Evolutionary conservation across 64 coral and sea anemone genomes (phyloP).

Genomic region (Porites australiensis): DNA sequence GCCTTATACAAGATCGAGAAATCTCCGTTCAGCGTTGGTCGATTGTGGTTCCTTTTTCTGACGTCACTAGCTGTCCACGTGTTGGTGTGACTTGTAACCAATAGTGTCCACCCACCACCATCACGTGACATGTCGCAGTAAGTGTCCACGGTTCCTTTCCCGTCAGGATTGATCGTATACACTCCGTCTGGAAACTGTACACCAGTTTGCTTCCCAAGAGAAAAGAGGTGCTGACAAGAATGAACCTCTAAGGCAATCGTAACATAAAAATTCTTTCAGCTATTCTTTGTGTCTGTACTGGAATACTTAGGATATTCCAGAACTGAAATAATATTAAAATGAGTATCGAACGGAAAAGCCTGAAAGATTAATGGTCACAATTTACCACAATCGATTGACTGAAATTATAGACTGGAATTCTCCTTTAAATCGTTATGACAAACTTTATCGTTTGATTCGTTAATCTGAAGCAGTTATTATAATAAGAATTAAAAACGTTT

Average conservation of each 20-base stretch:
- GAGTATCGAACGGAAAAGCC: too few relatives aligned
- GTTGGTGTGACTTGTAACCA: slow-evolving; percentile 72
- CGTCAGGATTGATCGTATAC: slow-evolving; percentile 63
- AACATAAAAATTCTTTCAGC: too few relatives aligned
- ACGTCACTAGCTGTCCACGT: slow-evolving; percentile 63
- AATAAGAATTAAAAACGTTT: too few relatives aligned
- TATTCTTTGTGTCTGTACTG: too few relatives aligned
- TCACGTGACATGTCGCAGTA: slow-evolving; percentile 78
- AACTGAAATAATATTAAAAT: too few relatives aligned
- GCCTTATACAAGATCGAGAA: slow-evolving; percentile 62
- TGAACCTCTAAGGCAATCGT: slow-evolving; percentile 22
- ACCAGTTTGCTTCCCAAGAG: slow-evolving; percentile 41
- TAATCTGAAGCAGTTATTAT: too few relatives aligned
- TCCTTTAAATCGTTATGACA: too few relatives aligned
- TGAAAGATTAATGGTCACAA: too few relatives aligned
- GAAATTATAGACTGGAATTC: too few relatives aligned
- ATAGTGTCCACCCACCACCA: slow-evolving; percentile 70
- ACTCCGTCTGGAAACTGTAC: slow-evolving; percentile 59
- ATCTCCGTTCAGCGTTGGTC: slow-evolving; percentile 50
- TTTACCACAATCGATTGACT: too few relatives aligned
- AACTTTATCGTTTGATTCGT: too few relatives aligned
- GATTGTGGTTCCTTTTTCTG: slow-evolving; percentile 17
- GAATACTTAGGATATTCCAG: too few relatives aligned
- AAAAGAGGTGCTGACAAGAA: slow-evolving; percentile 50
- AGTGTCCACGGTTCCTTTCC: slow-evolving; percentile 37